Evolutionary conservation across 2,113 vertebrate species (phyloP).

Genomic region (Etheostoma cragini): DNA sequence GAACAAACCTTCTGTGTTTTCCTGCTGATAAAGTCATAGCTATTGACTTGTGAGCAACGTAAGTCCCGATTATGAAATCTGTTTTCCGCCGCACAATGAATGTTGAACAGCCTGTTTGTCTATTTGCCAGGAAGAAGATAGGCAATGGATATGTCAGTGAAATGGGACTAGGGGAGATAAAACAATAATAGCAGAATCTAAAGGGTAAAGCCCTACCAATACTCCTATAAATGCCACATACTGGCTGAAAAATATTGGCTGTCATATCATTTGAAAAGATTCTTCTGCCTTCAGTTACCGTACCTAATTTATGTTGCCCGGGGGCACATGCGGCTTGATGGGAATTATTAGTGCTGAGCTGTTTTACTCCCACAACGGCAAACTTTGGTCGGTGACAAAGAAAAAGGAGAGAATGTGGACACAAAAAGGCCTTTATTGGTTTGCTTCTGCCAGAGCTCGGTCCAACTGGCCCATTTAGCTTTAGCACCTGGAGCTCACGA

Average conservation of each 20-base stretch:
- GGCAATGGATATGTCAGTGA: constrained; percentile 67
- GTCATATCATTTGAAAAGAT: constrained; percentile 55
- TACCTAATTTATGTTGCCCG: constrained; percentile 47
- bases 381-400: constrained; percentile 31
- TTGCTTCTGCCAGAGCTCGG: constrained; percentile 38
- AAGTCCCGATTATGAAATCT: constrained; percentile 72
- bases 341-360: constrained; percentile 47
- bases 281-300: constrained; percentile 58
- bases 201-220: constrained; percentile 55
- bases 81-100: constrained; percentile 66
- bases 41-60: constrained; percentile 76
- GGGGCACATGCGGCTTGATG: constrained; percentile 30
- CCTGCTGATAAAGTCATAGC: constrained; percentile 79
- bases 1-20: constrained; percentile 78
- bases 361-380: constrained; percentile 43
- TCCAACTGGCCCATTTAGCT: constrained; percentile 69
- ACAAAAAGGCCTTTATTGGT: constrained; percentile 52
- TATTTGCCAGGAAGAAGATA: constrained; percentile 64
- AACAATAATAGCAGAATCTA: constrained; percentile 58
- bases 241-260: constrained; percentile 42
- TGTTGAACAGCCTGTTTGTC: constrained; percentile 70
- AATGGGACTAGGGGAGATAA: constrained; percentile 58
- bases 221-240: constrained; percentile 48
- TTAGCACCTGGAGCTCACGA: constrained; percentile 77
- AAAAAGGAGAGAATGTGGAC: constrained; percentile 36